Evolutionary conservation across 2,113 vertebrate species (phyloP), one percentile per base, ranked within the genome.

Genomic region (Gyps fulvus): DNA sequence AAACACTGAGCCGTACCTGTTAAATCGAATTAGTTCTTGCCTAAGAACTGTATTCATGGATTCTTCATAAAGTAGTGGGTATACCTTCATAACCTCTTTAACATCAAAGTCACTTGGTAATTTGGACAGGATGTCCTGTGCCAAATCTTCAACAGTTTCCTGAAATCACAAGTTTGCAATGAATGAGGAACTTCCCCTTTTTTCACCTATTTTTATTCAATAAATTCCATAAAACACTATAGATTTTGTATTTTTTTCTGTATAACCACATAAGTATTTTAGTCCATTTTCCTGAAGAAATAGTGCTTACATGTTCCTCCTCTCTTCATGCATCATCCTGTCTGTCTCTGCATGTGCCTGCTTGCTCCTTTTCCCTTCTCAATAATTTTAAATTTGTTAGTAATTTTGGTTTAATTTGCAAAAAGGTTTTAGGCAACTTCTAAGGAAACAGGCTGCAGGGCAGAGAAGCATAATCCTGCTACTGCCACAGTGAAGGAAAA

Each of bases 41-140:
- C 99, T 98, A 54, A 99, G 97, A 83, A 99, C 99, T 0, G 99
- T 99, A 71, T 99, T 99, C 99, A 99, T 99, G 29, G 99, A 99
- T 83, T 99, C 99, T 47, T 99, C 97, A 72, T 99, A 99, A 84
- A 98, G 95, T n/a, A 99, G 98, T 10, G 99, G 99, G 90, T 99
- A 99, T 88, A 96, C 90, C 19, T 97, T 95, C 81, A 99, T 98
- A 87, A 99, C 98, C 72, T 90, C 83, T 87, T 99, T 95, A 50
- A 99, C 65, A 83, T 99, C 96, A 97, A 99, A 99, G 89, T 98
- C 98, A 7, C 54, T 65, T 36, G 99, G 99, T 26, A 99, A 97
- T 96, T 99, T 99, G 54, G 98, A 98, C 40, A 99, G 96, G 82
- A 99, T 98, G 87, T 99, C 99, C 71, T 98, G 98, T 8, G 98